Evolutionary conservation across 2,888 invertebrate species (phyloP), one percentile per base, ranked within the genome.

Genomic region (Drepana falcataria): DNA sequence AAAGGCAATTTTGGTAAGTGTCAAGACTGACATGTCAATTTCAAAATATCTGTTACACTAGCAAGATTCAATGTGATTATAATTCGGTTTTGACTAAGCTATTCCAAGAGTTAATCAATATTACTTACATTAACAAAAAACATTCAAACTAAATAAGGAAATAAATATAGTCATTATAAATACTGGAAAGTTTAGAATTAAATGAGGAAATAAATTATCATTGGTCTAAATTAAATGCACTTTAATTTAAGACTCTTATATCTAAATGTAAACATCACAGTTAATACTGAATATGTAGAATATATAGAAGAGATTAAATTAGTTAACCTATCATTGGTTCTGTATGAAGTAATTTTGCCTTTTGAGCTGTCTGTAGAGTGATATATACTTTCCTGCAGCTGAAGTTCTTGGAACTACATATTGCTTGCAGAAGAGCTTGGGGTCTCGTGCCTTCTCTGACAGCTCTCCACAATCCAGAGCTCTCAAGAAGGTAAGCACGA

Each of bases 341-440:
- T 91, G 91, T 73, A 90, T 81, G 68, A 91, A 90, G 69, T 84
- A 88, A 64, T 73, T 88, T 67, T 89, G 89, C 69, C 89, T 77
- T 69, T 90, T 91, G 48, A 97, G 90, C 78, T 95, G 94, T 69
- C 96, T 93, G 80, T 96, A 96, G 44, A 97, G 87, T 1, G 95
- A 95, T 64, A 96, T 95, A 79, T 97, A 97, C 87, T 96, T 96
- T 52, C 96, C 94, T 49, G 96, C 96, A 35, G 95, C 94, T 37
- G 95, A 94, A 44, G 97, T 95, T 72, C 95, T 92, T 2, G 96
- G 96, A 56, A 96, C 93, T 63, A 97, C 95, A 83, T 95, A 95
- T 71, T 94, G 93, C 79, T 95, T 94, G 76, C 97, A 97, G 84
- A 97, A 95, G 35, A 91, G 86, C 57, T 95, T 95, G 63, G 95